Evolutionary conservation across 2,888 invertebrate genomes (phyloP).

Genomic region (Andrena bicolor): DNA sequence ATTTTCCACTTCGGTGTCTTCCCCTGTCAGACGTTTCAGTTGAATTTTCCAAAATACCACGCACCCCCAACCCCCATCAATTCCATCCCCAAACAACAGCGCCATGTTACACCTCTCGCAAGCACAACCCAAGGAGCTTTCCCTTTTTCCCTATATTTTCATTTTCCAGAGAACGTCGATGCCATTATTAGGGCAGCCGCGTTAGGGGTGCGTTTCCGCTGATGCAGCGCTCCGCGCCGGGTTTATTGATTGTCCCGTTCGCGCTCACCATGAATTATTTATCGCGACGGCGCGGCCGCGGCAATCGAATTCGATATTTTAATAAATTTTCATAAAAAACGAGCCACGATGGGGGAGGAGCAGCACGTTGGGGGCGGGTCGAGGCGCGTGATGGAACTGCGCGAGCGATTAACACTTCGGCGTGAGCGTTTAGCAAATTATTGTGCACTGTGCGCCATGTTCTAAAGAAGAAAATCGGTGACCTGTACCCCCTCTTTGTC

Average conservation of each 20-base stretch:
- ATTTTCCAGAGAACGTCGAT: no score
- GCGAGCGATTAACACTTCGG: conserved; percentile 35
- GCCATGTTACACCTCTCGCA: no score
- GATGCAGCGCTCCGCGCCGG: conserved; percentile 11
- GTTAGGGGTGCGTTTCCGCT: conserved; percentile 10
- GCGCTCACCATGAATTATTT: conserved; percentile 52
- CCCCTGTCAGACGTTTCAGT: no score
- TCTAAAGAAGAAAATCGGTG: no score
- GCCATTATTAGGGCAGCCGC: neutral
- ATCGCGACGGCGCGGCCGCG: conserved; percentile 31
- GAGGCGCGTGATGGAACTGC: conserved; percentile 48
- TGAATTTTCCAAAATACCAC: no score
- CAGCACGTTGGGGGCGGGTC: neutral
- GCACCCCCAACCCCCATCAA: no score
- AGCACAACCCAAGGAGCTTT: no score
- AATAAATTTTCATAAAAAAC: conserved; percentile 58
- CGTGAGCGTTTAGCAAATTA: neutral
- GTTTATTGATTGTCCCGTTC: conserved; percentile 51
- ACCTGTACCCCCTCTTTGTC: no score
- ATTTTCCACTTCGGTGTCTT: no score
- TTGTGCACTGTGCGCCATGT: no score
- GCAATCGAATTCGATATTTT: conserved; percentile 53
- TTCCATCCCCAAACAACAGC: no score
- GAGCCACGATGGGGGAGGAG: conserved; percentile 16
- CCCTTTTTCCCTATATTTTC: no score